Conservation (phyloP, 2,113 vertebrate species). For the Climacteris rufus region DNA sequence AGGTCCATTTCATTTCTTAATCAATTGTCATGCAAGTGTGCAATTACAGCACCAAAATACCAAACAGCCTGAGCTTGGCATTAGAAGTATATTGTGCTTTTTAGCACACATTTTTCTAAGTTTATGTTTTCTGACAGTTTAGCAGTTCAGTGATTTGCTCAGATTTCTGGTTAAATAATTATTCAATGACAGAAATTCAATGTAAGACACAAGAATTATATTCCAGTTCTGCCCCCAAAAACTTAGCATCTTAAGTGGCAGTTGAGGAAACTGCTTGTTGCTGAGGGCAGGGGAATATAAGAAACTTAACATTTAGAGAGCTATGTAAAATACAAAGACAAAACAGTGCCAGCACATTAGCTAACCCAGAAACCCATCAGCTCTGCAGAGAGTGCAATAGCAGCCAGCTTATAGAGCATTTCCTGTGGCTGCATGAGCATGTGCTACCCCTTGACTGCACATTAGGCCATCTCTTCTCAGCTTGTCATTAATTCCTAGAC, state of each 20-base stretch:
- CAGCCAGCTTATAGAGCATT: neutral
- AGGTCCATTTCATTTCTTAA: neutral
- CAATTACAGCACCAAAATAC: neutral
- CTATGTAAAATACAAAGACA: slow-evolving; percentile 18
- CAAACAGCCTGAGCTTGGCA: neutral
- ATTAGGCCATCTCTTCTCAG: slow-evolving; percentile 39
- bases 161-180: neutral
- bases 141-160: neutral
- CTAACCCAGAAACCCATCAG: neutral
- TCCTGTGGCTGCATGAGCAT: neutral
- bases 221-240: neutral
- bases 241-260: neutral
- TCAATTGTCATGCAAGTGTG: neutral
- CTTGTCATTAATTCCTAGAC: slow-evolving; percentile 54
- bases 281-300: neutral
- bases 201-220: neutral
- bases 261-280: neutral
- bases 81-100: neutral
- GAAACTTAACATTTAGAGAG: neutral
- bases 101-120: neutral
- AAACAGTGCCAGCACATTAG: neutral
- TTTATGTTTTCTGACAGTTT: neutral
- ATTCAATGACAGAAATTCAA: neutral
- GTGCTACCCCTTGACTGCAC: slow-evolving; percentile 10
- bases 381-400: neutral